phyloP scores from a whole-genome alignment of 2,888 invertebrate genomes.

The Odontocerum albicorne region DNA sequence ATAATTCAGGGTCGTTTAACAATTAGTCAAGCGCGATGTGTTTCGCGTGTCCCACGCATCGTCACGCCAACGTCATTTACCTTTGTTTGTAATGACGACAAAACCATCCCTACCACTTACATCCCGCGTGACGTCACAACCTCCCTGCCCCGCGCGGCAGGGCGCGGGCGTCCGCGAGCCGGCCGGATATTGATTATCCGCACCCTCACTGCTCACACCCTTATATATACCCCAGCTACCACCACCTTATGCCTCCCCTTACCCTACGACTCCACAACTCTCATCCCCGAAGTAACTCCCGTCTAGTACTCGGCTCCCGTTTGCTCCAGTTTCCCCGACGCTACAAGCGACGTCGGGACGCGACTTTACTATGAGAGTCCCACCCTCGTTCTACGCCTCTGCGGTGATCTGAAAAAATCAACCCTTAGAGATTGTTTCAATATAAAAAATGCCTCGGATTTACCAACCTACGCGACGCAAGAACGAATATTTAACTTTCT shows the following conservation, averaged over 20 bases:
- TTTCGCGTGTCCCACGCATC: constrained; percentile 14
- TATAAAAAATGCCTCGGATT: neutral
- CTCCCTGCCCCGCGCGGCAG: constrained; percentile 7
- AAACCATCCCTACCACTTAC: no score
- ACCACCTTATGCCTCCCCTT: constrained; percentile 18
- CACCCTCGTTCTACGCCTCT: constrained; percentile 4
- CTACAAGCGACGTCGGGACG: constrained; percentile 11
- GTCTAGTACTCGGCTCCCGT: neutral
- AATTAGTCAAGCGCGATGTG: no score
- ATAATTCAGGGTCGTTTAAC: no score
- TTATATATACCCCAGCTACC: constrained; percentile 43
- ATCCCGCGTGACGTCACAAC: constrained; percentile 29
- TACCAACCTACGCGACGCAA: no score
- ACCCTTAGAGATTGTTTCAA: neutral
- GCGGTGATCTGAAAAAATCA: neutral
- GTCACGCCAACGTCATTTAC: constrained; percentile 23
- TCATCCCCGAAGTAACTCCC: constrained; percentile 14
- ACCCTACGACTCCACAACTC: constrained; percentile 25
- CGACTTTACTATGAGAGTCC: constrained; percentile 6
- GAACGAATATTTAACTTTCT: no score
- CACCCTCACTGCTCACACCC: constrained; percentile 58
- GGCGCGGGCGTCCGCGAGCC: constrained; percentile 54
- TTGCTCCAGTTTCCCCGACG: constrained; percentile 7
- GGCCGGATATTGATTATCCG: constrained; percentile 64
- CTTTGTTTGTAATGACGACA: constrained; percentile 29